These are phyloP conservation scores for Bimastos eiseni DNA, from an alignment of 2,888 invertebrate species.

Conservation along the genomic window DNA sequence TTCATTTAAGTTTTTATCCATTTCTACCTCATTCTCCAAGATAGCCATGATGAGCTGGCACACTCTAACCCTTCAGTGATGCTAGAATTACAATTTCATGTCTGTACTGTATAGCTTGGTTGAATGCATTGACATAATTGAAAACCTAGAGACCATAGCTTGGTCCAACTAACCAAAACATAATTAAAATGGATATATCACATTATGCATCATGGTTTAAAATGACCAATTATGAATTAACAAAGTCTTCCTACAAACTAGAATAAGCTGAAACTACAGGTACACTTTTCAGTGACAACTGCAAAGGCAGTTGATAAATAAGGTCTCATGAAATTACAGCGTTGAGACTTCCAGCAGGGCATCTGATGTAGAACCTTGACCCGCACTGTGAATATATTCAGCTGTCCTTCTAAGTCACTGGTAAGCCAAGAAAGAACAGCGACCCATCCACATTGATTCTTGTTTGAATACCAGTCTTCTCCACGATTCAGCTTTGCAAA, in stretches of 20 bases:
- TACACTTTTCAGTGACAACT: neutral
- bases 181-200: slow-evolving; percentile 4
- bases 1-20: neutral
- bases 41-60: neutral
- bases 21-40: neutral
- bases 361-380: neutral
- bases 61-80: neutral
- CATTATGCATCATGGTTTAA: neutral
- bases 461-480: neutral
- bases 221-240: neutral
- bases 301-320: neutral
- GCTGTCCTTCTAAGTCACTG: neutral
- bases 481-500: neutral
- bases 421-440: neutral
- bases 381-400: neutral
- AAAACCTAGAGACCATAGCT: neutral
- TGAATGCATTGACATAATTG: neutral
- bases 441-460: neutral
- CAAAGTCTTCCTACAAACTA: neutral
- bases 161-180: neutral
- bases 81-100: neutral
- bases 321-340: neutral
- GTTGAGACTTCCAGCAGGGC: neutral
- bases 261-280: neutral
- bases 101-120: neutral